Evolutionary conservation across 2,797 vertebrate genomes (phyloP).

Genomic region (Protonibea diacanthus): DNA sequence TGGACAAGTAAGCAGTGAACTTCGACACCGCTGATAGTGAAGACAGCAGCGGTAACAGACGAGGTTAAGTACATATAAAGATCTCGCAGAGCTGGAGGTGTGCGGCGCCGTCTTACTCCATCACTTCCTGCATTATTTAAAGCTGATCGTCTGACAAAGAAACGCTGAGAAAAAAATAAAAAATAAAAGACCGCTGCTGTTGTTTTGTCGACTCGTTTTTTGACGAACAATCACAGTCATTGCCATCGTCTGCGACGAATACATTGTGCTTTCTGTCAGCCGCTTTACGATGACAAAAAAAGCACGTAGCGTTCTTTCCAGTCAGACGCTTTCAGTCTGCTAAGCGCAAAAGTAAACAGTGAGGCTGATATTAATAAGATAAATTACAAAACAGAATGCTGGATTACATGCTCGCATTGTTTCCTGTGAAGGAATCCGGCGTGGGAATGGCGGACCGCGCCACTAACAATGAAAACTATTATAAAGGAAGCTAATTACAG

Average conservation of each 20-base stretch:
- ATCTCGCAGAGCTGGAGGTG: not conserved
- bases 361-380: not conserved
- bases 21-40: slow-evolving; percentile 4
- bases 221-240: not conserved
- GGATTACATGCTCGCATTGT: not conserved
- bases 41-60: not conserved
- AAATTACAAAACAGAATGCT: not conserved
- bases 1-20: slow-evolving; percentile 13
- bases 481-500: not conserved
- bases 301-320: not conserved
- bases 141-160: not conserved
- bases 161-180: not conserved
- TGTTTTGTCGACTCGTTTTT: not conserved
- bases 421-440: not conserved
- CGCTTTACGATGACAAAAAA: not conserved
- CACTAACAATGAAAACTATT: not conserved
- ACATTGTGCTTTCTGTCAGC: not conserved
- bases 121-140: not conserved
- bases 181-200: not conserved
- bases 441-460: not conserved
- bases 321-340: not conserved
- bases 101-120: not conserved
- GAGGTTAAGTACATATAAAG: not conserved
- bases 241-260: not conserved
- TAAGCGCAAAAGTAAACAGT: not conserved